Percentiles rank a stretch among this genome's conserved stretches.
Conservation (phyloP, 2,888 invertebrate genomes). For the Lamproptera curius region DNA sequence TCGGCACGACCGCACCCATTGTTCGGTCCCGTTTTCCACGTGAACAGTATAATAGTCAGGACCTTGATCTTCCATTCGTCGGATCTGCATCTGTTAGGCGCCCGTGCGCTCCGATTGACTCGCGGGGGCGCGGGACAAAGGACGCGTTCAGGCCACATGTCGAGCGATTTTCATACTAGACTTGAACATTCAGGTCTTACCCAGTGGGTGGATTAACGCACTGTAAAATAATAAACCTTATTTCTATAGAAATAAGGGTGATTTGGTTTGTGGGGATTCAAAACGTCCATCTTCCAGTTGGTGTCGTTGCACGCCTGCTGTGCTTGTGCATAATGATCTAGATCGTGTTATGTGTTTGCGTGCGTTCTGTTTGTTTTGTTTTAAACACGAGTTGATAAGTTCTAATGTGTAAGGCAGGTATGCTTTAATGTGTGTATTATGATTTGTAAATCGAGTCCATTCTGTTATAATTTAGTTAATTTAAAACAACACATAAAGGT, state of each 20-base stretch:
- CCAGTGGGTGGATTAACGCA: slow-evolving; percentile 35
- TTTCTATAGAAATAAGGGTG: slow-evolving; percentile 6
- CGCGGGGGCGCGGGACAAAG: slow-evolving; percentile 42
- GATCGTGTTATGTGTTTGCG: no score
- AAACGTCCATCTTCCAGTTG: slow-evolving; percentile 29
- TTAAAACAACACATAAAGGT: no score
- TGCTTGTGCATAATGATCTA: slow-evolving; percentile 37
- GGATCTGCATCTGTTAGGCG: slow-evolving; percentile 42
- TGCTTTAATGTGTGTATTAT: slow-evolving; percentile 43
- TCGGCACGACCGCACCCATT: slow-evolving; percentile 34
- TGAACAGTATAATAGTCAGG: slow-evolving; percentile 33
- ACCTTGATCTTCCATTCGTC: slow-evolving; percentile 38
- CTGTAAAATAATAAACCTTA: slow-evolving; percentile 4
- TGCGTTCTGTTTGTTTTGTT: slow-evolving; percentile 31
- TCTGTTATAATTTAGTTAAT: no score
- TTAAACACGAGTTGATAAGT: no score
- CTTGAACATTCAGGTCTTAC: slow-evolving; percentile 38
- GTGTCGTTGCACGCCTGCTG: slow-evolving; percentile 28
- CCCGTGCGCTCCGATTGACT: slow-evolving; percentile 28
- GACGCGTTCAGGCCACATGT: slow-evolving; percentile 42
- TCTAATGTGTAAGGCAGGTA: no score
- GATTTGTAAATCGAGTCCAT: slow-evolving; percentile 33
- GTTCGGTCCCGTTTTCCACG: slow-evolving; percentile 37
- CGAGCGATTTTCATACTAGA: slow-evolving; percentile 41
- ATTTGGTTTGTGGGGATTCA: slow-evolving; percentile 6